Base-by-base conservation (phyloP, 1,140 invertebrate genomes). In the Conopomorpha cramerella region DNA sequence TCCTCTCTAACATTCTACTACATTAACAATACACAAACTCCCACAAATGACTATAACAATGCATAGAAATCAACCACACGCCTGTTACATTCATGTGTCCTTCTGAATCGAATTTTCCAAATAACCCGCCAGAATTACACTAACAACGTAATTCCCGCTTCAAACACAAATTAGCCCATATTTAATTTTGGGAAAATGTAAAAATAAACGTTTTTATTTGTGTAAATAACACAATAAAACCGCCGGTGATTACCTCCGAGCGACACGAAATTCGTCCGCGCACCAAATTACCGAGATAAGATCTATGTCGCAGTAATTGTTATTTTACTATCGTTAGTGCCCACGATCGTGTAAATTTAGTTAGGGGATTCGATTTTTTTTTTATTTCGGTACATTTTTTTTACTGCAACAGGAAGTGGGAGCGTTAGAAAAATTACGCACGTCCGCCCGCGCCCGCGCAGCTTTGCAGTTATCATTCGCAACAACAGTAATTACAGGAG, bases 201-300 rank as follows among this genome's bases (percentile, higher is more conserved):
- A 61, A 68, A 74, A 74, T 74, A 74, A 74, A 72, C 65, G 67
- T 74, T 74, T 74, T 72, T 70, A 74, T 74, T 74, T 71, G 70
- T 74, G 70, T 74, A 74, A 74, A 72, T 74, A 72, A 70, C 65
- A 70, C 70, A 74, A 74, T 72, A 70, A 70, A 70, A 61, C 61
- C 51, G 58, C 43, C 51, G 45, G 34, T 33, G 49, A 52, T 36
- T 64, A 70, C 68, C 66, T 49, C 39, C 8, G 15, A 45, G 35
- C 47, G 48, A 52, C 59, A 59, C 54, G 55, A 51, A 62, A 65
- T 62, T 65, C 57, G 53, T 57, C 46, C 51, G 53, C 52, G 51
- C 49, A 57, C 55, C 51, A 53, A 65, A 74, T 74, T 70, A 71
- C 47, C 27, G 17, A 59, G 71, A 76, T 76, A 76, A 29, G 45